Base-by-base conservation (phyloP, 92 coral and sea anemone genomes). In the Actinostola sp. region DNA sequence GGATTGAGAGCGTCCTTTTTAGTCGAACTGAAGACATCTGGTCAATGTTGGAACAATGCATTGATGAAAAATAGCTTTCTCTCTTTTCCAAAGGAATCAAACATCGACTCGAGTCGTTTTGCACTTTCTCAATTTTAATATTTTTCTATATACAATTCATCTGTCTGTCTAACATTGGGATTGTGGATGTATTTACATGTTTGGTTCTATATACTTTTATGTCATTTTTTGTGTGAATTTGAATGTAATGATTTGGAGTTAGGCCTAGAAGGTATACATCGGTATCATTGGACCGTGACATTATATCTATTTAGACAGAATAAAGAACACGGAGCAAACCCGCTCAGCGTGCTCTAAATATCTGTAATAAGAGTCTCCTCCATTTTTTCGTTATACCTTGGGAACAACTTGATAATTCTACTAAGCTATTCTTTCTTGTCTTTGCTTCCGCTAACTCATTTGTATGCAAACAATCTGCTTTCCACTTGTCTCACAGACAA, bases 221-320 rank as follows among this genome's bases (percentile, higher is more conserved):
- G 71, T 54, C 62, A 57, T 56, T 75, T 46, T 75, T 24, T 80
- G 61, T 46, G 60, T 73, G 79, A 75, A 61, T 85, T 79, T 64
- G 57, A 76, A 79, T 82, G 83, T 82, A 41, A 61, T 74, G 65
- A 24, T 25, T 64, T 25, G 72, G 67, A 78, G 78, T 78, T 73
- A 53, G 75, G 72, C 15, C 84, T 84, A 77, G 74, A 70, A 66
- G 67, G 79, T 85, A 70, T 86, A 86, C 86, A 86, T 77, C n/a
- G 85, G 63, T 60, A 67, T 50, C 17, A 55, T 45, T 75, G 39
- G 41, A 46, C 61, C 71, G 25, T 75, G 43, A 32, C 58, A 66
- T 64, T 75, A 53, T 63, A 48, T 66, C 70, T 61, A 20, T 64
- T 75, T 50, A 63, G 69, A 66, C 63, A 31, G 72, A 62, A 17